phyloP scores from a whole-genome alignment of 2,113 vertebrate genomes.

The Upupa epops region DNA sequence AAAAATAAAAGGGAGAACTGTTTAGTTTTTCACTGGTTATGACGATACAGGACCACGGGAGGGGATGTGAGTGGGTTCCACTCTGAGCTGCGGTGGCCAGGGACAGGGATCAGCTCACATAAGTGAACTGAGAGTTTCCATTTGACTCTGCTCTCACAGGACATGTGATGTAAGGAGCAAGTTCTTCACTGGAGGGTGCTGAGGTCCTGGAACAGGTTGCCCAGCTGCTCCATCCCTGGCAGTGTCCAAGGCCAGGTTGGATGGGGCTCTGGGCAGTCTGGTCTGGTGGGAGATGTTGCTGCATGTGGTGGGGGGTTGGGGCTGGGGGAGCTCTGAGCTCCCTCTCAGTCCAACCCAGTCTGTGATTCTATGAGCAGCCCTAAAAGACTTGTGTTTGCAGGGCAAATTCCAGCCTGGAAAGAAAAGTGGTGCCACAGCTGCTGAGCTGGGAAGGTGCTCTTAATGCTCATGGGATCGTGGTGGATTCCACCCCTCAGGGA shows the following conservation, averaged over 20 bases:
- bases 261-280: too few species aligned
- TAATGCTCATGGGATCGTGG: background rate
- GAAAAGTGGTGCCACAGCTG: background rate
- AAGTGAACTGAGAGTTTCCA: background rate
- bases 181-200: too few species aligned
- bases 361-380: background rate
- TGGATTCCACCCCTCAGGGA: background rate
- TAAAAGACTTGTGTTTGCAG: background rate
- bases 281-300: too few species aligned
- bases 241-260: too few species aligned
- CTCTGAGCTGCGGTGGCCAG: accelerated
- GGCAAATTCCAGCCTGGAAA: background rate
- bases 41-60: background rate
- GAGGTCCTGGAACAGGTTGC: too few species aligned
- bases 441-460: too few species aligned
- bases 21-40: conserved; percentile 21
- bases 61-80: background rate
- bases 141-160: background rate
- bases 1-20: background rate
- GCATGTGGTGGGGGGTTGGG: too few species aligned
- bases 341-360: too few species aligned
- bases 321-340: too few species aligned
- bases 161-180: too few species aligned
- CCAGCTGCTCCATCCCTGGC: too few species aligned
- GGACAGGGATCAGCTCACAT: accelerated